Conservation (phyloP, 2,888 invertebrate genomes). For the Tinea trinotella region DNA sequence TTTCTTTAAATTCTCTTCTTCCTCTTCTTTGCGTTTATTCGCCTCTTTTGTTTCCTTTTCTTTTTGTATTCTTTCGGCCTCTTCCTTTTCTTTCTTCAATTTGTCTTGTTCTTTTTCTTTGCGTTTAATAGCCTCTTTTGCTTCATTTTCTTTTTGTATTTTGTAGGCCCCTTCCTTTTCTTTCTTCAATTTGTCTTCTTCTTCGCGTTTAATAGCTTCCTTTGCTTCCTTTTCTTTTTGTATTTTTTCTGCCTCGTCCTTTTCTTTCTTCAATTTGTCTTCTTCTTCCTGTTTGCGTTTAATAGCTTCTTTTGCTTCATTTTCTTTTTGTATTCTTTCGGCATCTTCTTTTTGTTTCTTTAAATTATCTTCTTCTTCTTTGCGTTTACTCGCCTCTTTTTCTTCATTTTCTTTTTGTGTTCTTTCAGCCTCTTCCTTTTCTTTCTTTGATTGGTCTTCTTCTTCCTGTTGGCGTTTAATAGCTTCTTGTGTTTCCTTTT, state of each 20-base stretch:
- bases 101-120: slow-evolving; percentile 21
- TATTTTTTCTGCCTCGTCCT: slow-evolving; percentile 21
- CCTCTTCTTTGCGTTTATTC: slow-evolving; percentile 12
- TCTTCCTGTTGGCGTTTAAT: slow-evolving; percentile 24
- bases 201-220: slow-evolving; percentile 24
- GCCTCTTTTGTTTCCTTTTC: slow-evolving; percentile 22
- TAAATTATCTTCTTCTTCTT: too few relatives aligned
- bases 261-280: too few relatives aligned
- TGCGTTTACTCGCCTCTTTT: too few relatives aligned
- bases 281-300: too few relatives aligned
- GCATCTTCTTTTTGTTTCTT: too few relatives aligned
- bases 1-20: slow-evolving; percentile 24
- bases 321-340: too few relatives aligned
- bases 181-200: slow-evolving; percentile 23
- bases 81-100: slow-evolving; percentile 23
- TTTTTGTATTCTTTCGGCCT: slow-evolving; percentile 24
- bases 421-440: slow-evolving; percentile 24
- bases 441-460: slow-evolving; percentile 20
- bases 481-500: slow-evolving; percentile 26
- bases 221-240: too few relatives aligned
- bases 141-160: too few relatives aligned
- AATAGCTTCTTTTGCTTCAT: too few relatives aligned
- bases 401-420: slow-evolving; percentile 22
- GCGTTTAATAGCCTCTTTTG: slow-evolving; percentile 25
- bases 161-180: slow-evolving; percentile 23